phyloP scores from a whole-genome alignment of 2,113 vertebrate genomes.

The Actinemys pallida region DNA sequence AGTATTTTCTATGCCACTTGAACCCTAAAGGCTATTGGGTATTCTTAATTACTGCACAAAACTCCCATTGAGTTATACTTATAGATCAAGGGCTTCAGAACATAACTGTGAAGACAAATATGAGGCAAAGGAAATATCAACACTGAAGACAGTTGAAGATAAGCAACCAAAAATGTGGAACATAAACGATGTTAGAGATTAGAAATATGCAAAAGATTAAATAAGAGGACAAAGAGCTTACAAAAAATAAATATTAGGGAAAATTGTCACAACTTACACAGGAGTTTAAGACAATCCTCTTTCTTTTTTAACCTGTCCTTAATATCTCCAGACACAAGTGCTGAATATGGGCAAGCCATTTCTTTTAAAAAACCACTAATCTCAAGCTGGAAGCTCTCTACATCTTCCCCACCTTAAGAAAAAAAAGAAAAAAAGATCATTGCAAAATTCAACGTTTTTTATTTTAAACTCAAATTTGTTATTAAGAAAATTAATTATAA shows the following conservation, averaged over 20 bases:
- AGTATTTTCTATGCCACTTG: not conserved
- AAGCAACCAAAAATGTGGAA: not conserved
- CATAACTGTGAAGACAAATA: not conserved
- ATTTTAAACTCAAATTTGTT: not conserved
- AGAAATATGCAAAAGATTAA: not conserved
- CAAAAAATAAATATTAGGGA: not conserved
- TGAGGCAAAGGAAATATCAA: not conserved
- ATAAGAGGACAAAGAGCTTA: not conserved
- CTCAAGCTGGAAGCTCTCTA: slow-evolving; percentile 88
- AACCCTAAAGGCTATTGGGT: not conserved
- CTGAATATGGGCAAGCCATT: slow-evolving; percentile 88
- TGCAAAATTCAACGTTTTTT: not conserved
- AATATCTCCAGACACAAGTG: slow-evolving; percentile 84
- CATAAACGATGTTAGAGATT: not conserved
- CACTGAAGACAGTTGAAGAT: not conserved
- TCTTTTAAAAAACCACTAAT: slow-evolving; percentile 93
- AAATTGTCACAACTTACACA: slow-evolving; percentile 82
- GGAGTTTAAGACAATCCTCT: slow-evolving; percentile 87
- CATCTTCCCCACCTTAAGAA: slow-evolving; percentile 82
- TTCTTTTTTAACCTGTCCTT: slow-evolving; percentile 81
- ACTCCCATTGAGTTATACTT: not conserved
- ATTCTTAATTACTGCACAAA: not conserved
- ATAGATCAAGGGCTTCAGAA: not conserved
- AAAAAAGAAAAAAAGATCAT: slow-evolving; percentile 6
- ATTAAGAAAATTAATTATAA: not conserved